Base-by-base conservation (phyloP, 2,888 invertebrate genomes). In the Drosophila subquinaria region DNA sequence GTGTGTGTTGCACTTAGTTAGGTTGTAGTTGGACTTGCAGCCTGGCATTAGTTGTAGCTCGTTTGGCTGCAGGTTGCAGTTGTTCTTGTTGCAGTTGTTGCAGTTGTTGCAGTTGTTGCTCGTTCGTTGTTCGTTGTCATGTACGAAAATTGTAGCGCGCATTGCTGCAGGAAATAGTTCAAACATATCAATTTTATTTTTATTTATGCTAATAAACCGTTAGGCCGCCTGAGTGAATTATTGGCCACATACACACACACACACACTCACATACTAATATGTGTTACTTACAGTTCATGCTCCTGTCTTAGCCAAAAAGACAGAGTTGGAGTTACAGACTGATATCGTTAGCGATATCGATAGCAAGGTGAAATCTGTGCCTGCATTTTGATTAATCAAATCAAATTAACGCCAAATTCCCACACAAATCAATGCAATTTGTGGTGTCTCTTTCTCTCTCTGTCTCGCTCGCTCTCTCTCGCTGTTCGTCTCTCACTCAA, bases 151-250 rank as follows among this genome's bases (percentile, higher is more conserved):
- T 89, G 84, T 85, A 85, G 88, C 84, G 84, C 84, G 87, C 88
- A 85, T 86, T 89, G 85, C 88, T 89, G 88, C 88, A 89, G 89
- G 88, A 88, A 88, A 89, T 89, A 87, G 88, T 88, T 87, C 89
- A 88, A 85, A 87, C 85, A 87, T 85, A 89, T 88, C 86, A 89
- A 86, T 89, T 89, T 87, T 85, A 89, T 89, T 86, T 86, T 85
- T 85, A 85, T 85, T 89, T 88, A 87, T 89, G 85, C 89, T 85
- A 85, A 85, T 85, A 85, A 88, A 85, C 84, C 87, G 84, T 85
- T 85, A 85, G 81, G 69, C 84, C 63, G 83, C 74, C 81, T 76
- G 83, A 88, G 74, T 84, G 84, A 84, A 88, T 84, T 84, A 84
- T 84, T 84, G 86, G 57, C 83, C 74, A 75, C 64, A 79, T 64